A percentile compares a stretch with the other conserved stretches of the same genome.
Conservation (phyloP, 2,888 invertebrate species). For the Tortricodes alternella region DNA sequence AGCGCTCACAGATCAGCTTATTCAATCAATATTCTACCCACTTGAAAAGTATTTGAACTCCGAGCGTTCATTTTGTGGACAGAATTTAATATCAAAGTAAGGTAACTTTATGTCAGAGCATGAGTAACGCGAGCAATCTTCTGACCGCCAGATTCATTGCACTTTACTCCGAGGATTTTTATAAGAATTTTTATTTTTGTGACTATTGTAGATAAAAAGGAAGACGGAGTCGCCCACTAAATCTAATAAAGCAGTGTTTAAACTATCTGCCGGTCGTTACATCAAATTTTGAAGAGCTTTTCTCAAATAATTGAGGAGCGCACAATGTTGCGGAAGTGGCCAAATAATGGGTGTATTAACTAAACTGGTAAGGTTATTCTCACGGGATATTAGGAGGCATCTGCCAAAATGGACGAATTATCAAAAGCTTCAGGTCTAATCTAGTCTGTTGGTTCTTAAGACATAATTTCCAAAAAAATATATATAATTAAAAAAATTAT, state of each 20-base stretch:
- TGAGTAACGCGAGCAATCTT: slow-evolving; percentile 8
- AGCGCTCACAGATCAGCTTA: no score
- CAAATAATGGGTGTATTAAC: neutral
- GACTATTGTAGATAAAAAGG: slow-evolving; percentile 1
- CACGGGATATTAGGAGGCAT: no score
- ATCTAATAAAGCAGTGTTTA: slow-evolving; percentile 2
- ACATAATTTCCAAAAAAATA: no score
- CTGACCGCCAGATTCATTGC: slow-evolving; percentile 11
- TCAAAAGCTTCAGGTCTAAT: no score
- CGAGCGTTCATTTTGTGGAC: no score
- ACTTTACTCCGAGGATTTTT: neutral
- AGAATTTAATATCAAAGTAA: slow-evolving; percentile 5
- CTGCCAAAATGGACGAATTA: no score
- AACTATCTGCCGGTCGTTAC: neutral
- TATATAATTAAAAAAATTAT: slow-evolving; percentile 69
- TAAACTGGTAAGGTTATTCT: no score
- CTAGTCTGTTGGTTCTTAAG: no score
- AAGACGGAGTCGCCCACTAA: neutral
- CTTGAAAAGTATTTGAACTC: neutral
- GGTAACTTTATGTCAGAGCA: neutral
- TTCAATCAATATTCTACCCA: no score
- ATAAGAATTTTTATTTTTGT: neutral
- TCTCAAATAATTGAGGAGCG: neutral
- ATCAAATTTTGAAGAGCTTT: neutral
- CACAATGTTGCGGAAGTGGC: neutral